Evolutionary conservation across 2,797 vertebrate genomes (phyloP).

Genomic region (Hydrocynus forskahlii): DNA sequence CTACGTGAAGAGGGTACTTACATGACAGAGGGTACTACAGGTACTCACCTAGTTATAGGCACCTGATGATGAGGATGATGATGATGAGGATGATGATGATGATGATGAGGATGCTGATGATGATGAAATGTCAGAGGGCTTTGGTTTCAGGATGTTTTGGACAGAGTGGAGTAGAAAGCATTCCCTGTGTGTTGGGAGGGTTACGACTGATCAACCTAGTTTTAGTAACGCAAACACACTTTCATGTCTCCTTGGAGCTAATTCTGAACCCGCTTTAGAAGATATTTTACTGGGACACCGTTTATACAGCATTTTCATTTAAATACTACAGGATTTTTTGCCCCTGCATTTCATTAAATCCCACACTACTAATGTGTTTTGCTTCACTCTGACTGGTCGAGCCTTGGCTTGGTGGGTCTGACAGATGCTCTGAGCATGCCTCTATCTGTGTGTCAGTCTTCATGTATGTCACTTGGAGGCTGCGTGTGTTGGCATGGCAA

Average conservation of each 20-base stretch:
- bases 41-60: conserved; percentile 59
- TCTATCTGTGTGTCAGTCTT: conserved; percentile 67
- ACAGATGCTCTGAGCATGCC: conserved; percentile 78
- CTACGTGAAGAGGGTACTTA: conserved; percentile 61
- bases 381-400: conserved; percentile 75
- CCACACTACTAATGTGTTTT: conserved; percentile 72
- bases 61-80: conserved; percentile 48
- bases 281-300: conserved; percentile 22
- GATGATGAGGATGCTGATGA: conserved; percentile 43
- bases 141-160: conserved; percentile 69
- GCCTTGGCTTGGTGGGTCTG: conserved; percentile 62
- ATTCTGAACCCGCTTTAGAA: conserved; percentile 14
- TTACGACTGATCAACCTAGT: conserved; percentile 28
- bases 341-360: conserved; percentile 62
- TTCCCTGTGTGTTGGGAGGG: conserved; percentile 76
- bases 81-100: conserved; percentile 40
- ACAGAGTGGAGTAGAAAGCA: conserved; percentile 77
- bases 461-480: conserved; percentile 59
- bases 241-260: neutral
- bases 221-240: conserved; percentile 26
- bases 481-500: conserved; percentile 81
- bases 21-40: conserved; percentile 62
- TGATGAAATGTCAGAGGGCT: conserved; percentile 47
- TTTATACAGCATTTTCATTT: conserved; percentile 11
- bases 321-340: neutral